Conservation (phyloP, 2,113 vertebrate genomes). For the Zosterops lateralis region DNA sequence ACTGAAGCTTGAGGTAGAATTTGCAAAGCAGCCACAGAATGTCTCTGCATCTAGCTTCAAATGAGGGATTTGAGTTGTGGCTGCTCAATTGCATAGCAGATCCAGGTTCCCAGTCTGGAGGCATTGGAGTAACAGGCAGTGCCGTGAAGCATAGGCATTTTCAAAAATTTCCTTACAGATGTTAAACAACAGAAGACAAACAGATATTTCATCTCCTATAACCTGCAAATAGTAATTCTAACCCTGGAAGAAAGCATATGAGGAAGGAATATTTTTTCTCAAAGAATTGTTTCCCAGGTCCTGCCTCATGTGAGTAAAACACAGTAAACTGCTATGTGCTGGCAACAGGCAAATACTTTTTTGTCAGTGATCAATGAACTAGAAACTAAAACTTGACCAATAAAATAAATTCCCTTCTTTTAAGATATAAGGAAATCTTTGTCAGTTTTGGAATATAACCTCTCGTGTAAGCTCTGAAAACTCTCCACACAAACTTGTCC, state of each 20-base stretch:
- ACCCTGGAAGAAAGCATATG: background rate
- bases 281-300: background rate
- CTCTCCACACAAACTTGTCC: background rate
- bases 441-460: background rate
- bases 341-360: background rate
- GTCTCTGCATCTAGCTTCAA: background rate
- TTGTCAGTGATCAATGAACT: background rate
- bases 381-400: background rate
- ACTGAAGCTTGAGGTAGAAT: background rate
- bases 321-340: background rate
- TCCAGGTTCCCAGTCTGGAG: background rate
- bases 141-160: background rate
- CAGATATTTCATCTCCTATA: background rate
- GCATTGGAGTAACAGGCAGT: background rate
- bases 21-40: background rate
- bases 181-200: background rate
- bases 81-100: background rate
- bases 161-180: background rate
- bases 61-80: background rate
- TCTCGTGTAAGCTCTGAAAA: background rate
- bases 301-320: background rate
- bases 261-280: background rate
- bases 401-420: background rate
- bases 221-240: background rate
- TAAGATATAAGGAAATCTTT: background rate